A percentile compares a stretch with the other conserved stretches of the same genome.
phyloP scores from a whole-genome alignment of 1,140 invertebrate species.

The Drosophila truncata region DNA sequence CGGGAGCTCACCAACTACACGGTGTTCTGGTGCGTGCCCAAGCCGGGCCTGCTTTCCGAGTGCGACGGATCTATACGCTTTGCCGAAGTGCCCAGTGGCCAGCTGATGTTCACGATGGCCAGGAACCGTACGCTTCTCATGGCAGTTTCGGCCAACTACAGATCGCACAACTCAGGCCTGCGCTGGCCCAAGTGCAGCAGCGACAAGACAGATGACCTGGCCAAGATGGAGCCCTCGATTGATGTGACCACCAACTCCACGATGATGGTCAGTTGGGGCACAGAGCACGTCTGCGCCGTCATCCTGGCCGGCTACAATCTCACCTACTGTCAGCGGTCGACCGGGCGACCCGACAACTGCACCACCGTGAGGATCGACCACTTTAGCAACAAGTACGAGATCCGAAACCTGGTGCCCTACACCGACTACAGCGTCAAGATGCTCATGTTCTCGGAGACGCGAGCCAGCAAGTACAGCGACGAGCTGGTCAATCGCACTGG shows the following conservation, averaged over 20 bases:
- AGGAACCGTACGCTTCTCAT: slow-evolving; percentile 50
- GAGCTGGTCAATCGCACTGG: slow-evolving; percentile 58
- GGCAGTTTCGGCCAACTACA: slow-evolving; percentile 78
- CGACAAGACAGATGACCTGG: slow-evolving; percentile 69
- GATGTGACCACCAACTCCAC: slow-evolving; percentile 45
- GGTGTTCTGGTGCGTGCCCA: slow-evolving; percentile 75
- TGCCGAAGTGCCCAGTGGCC: slow-evolving; percentile 40
- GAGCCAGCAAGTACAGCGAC: slow-evolving; percentile 71
- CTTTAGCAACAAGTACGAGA: slow-evolving; percentile 48
- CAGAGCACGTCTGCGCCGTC: slow-evolving; percentile 65
- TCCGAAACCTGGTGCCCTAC: slow-evolving; percentile 62
- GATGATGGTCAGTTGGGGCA: slow-evolving; percentile 70
- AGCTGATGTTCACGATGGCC: slow-evolving; percentile 51
- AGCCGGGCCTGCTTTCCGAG: slow-evolving; percentile 55
- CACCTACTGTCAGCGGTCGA: slow-evolving; percentile 70
- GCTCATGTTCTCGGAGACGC: slow-evolving; percentile 65
- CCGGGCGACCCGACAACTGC: slow-evolving; percentile 62
- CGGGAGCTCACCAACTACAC: slow-evolving; percentile 65
- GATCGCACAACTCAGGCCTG: slow-evolving; percentile 68
- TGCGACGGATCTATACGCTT: slow-evolving; percentile 75
- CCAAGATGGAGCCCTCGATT: slow-evolving; percentile 73
- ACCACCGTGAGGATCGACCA: slow-evolving; percentile 60
- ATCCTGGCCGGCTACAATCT: slow-evolving; percentile 74
- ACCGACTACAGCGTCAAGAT: slow-evolving; percentile 71
- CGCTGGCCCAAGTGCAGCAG: slow-evolving; percentile 73